These are phyloP conservation scores for Gisinianus flammeolus DNA, from an alignment of 2,888 invertebrate species.

Conservation along the genomic window DNA sequence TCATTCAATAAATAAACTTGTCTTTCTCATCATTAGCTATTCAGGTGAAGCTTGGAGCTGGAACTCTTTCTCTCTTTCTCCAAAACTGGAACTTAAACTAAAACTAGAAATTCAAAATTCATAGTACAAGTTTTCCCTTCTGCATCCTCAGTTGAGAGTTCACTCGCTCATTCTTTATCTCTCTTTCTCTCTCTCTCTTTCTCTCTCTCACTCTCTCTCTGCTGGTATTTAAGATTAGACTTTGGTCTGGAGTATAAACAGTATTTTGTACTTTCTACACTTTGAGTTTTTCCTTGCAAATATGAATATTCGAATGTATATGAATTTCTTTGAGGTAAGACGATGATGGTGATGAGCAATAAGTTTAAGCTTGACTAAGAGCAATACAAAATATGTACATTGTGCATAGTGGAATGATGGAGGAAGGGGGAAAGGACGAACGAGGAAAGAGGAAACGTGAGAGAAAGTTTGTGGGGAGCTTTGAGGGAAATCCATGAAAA, in stretches of 20 bases:
- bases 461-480: neutral
- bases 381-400: neutral
- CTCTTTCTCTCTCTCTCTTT: no score
- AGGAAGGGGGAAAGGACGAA: neutral
- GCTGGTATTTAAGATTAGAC: neutral
- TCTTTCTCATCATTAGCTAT: constrained; percentile 16
- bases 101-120: neutral
- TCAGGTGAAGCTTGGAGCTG: neutral
- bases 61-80: no score
- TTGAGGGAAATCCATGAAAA: neutral
- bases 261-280: no score
- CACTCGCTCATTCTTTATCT: neutral
- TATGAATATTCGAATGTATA: neutral
- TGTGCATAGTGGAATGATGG: neutral
- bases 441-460: neutral
- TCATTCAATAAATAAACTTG: constrained; percentile 8
- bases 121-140: constrained; percentile 1
- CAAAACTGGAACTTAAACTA: neutral
- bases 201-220: no score
- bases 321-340: neutral
- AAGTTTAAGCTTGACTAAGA: neutral
- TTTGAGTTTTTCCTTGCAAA: neutral
- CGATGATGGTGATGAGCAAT: no score
- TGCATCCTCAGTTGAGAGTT: no score
- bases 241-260: neutral